Base-by-base conservation (phyloP, 2,113 vertebrate species). In the Spea bombifrons region DNA sequence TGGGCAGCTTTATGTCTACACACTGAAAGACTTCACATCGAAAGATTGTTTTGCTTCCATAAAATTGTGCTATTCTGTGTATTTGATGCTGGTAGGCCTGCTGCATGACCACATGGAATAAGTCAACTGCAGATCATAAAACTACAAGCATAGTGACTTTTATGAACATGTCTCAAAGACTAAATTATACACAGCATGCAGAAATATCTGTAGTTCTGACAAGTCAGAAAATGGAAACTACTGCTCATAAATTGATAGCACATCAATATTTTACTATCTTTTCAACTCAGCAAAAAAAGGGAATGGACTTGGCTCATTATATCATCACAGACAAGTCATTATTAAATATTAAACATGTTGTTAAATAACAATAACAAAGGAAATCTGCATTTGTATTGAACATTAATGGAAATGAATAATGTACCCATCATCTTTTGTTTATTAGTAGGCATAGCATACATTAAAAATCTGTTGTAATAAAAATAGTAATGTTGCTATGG, bases 341-440 rank as follows among this genome's bases (percentile, higher is more conserved):
- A 52, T 75, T 75, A 75, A 75, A 75, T 75, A 75, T 75, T 66
- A 50, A 75, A 52, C 3, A 49, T 49, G 47, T 43, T 55, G 49
- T 75, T 75, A 75, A 75, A 75, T 75, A 66, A 75, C 69, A 75
- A 75, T 75, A 66, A 75, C 69, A 71, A 43, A 16, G 16, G 13
- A 16, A 75, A 8, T 7, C 15, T 75, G n/a, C 6, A 49, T 43
- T 59, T 5, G 9, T 75, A 45, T 66, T 47, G n/a, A 49, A 4
- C 17, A 4, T 66, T 15, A 15, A 52, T 75, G 63, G 48, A 15
- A 52, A 66, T 44, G 64, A 10, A 47, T 65, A 49, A 9, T 65
- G 4, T 47, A 64, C 9, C 5, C 15, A 66, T 43, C 73, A 75
- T 75, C n/a, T 12, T 5, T 13, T 59, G 8, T 59, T 59, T 59